These are phyloP conservation scores for Caenorhabditis elegans DNA, from an alignment of 1,140 invertebrate species.

Conservation along the genomic window DNA sequence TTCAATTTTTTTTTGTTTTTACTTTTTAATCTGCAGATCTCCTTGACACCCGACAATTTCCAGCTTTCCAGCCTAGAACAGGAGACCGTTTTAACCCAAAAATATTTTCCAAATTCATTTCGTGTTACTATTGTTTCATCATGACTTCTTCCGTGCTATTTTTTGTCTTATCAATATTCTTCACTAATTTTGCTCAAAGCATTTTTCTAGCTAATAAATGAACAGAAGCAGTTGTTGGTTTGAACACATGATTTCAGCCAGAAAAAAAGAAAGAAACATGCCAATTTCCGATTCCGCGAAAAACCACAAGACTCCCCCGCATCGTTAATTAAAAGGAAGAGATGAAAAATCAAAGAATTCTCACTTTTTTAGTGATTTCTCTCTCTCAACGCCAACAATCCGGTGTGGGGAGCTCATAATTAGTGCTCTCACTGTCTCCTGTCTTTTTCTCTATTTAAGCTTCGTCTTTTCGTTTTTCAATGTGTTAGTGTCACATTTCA, in stretches of 20 bases:
- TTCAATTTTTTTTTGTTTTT: no score
- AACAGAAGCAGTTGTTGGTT: no score
- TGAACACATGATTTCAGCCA: no score
- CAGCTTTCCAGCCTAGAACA: neutral
- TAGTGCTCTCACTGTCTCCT: neutral
- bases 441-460: neutral
- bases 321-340: neutral
- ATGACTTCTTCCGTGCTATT: neutral
- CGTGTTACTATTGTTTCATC: neutral
- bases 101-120: neutral
- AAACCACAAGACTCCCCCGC: neutral
- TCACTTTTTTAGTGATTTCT: neutral
- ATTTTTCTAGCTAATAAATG: neutral
- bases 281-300: neutral
- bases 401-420: constrained; percentile 22
- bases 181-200: neutral
- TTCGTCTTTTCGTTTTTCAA: constrained; percentile 7
- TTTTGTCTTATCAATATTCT: neutral
- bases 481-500: constrained; percentile 31
- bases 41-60: neutral
- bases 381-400: neutral
- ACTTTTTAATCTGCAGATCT: constrained; percentile 10
- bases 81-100: neutral
- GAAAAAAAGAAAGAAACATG: neutral
- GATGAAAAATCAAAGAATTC: neutral